Evolutionary conservation across 37 sponge, comb jelly and placozoan species (phyloP).

Genomic region (Ephydatia muelleri): DNA sequence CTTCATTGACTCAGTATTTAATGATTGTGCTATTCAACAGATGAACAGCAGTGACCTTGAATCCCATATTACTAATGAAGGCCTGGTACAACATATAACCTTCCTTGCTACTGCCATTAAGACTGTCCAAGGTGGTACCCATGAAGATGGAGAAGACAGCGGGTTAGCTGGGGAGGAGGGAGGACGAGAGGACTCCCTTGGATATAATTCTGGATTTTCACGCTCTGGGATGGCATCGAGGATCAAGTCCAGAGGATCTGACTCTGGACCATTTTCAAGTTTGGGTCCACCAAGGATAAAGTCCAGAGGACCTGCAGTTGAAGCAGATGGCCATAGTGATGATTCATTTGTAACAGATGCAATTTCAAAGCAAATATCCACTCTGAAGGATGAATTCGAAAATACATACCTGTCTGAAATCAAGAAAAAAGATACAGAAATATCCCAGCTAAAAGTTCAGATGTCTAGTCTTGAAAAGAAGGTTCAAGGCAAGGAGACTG

Average conservation of each 20-base stretch:
- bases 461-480: constrained; percentile 45
- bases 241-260: not conserved
- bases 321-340: not conserved
- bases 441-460: constrained; percentile 1
- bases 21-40: not conserved
- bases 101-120: not conserved
- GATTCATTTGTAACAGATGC: not conserved
- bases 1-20: not conserved
- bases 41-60: not conserved
- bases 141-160: not conserved
- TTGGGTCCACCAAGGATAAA: not conserved
- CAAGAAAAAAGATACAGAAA: constrained; percentile 23
- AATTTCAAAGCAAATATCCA: not conserved
- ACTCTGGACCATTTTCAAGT: no score
- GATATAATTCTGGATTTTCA: not conserved
- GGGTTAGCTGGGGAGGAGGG: not conserved
- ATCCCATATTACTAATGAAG: not conserved
- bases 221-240: not conserved
- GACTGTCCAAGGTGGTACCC: not conserved
- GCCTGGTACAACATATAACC: not conserved
- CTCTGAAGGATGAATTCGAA: not conserved
- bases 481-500: constrained; percentile 30
- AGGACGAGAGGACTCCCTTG: not conserved
- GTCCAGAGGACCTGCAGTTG: not conserved
- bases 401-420: not conserved